Conservation (phyloP, 2,797 vertebrate genomes). For the Melanotaenia boesemani region DNA sequence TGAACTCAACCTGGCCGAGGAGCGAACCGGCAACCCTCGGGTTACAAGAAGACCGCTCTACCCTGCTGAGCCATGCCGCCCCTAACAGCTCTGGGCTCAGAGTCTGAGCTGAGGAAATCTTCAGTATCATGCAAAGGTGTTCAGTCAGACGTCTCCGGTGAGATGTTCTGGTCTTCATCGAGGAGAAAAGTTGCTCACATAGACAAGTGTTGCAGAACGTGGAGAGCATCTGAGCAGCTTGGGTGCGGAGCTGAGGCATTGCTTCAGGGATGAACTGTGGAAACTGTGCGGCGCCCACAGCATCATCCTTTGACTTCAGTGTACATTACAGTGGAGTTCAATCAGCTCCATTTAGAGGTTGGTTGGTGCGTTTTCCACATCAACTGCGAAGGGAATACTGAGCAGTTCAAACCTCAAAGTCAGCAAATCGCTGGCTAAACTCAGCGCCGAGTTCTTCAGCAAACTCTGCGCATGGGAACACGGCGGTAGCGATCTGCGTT, state of each 20-base stretch:
- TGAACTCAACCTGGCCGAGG: no score
- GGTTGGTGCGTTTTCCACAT: not conserved
- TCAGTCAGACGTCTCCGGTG: no score
- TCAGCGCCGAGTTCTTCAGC: not conserved
- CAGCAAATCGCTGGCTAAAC: not conserved
- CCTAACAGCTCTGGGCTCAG: no score
- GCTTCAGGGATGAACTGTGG: constrained; percentile 17
- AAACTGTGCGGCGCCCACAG: constrained; percentile 18
- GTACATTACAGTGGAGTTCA: not conserved
- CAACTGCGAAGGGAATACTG: not conserved
- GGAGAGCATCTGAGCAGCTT: no score
- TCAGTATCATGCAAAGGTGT: no score
- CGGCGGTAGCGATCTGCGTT: not conserved
- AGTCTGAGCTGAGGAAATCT: no score
- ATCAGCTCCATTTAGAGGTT: constrained; percentile 4
- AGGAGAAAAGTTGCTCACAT: constrained; percentile 22
- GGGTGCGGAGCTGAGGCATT: not conserved
- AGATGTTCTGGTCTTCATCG: constrained; percentile 23
- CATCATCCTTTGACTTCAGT: not conserved
- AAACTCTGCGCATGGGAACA: not conserved
- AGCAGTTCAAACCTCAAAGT: constrained; percentile 1
- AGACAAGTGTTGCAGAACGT: constrained; percentile 15
- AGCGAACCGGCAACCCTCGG: no score
- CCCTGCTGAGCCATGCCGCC: no score
- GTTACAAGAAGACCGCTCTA: no score